Base-by-base conservation (phyloP, 2,888 invertebrate genomes). In the Chalcis sispes region DNA sequence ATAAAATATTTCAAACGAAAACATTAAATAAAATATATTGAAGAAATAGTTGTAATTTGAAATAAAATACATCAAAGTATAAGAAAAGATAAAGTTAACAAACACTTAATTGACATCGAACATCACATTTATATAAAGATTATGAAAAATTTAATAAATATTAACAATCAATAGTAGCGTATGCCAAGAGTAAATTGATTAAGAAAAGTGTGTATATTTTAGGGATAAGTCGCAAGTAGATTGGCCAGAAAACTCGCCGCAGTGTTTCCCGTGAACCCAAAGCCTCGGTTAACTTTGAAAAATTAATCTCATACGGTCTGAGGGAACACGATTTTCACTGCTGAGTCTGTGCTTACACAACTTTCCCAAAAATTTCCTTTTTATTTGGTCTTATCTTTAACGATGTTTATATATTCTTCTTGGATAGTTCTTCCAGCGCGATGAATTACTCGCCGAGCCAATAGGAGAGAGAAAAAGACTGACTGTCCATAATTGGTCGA, bases 391-490 rank as follows among this genome's bases (percentile, higher is more conserved):
- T 42, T 40, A n/a, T n/a, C n/a, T n/a, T n/a, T n/a, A n/a, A n/a
- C n/a, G n/a, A n/a, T n/a, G n/a, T n/a, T n/a, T n/a, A n/a, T n/a
- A n/a, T n/a, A n/a, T 32, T 42, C 29, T 62, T 4, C 32, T 56
- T 8, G 3, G 56, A 25, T 27, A 20, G 20, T 8, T 13, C 5
- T 10, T n/a, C n/a, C n/a, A n/a, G n/a, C n/a, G n/a, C 25, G 81
- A 50, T 58, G 82, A 80, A 81, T 84, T 85, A 88, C 87, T 91
- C 91, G 91, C 89, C 89, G 86, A 89, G 89, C 90, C 90, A 90
- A 93, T 93, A 93, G 93, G 93, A 93, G 93, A 93, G 93, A 93
- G 93, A 93, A 93, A 93, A 93, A 93, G 93, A 93, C 93, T 93
- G 93, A 93, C 93, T 93, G 87, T 84, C 81, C 78, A 54, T 23